Conservation (phyloP, 2,888 invertebrate species). For the Cyclophora punctaria region DNA sequence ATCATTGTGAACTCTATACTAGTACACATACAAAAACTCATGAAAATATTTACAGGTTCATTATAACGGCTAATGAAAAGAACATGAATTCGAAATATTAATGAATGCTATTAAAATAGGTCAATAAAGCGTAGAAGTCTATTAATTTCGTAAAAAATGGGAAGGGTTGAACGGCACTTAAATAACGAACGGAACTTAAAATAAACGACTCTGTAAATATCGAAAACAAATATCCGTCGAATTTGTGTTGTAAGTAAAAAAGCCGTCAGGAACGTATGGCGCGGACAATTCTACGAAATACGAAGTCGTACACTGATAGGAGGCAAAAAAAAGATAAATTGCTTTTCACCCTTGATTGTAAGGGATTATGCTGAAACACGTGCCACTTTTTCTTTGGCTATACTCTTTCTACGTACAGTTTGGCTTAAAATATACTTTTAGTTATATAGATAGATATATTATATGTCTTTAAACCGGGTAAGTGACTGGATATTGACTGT, state of each 20-base stretch:
- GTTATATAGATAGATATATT: constrained; percentile 7
- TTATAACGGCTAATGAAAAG: no score
- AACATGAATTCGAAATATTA: no score
- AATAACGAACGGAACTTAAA: no score
- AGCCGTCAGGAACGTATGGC: constrained; percentile 15
- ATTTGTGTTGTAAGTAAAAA: neutral
- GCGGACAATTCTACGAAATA: constrained; percentile 3
- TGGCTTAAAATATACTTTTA: constrained; percentile 4
- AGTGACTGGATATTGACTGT: constrained; percentile 12
- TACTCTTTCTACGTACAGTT: neutral
- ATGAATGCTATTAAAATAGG: no score
- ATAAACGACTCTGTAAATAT: no score
- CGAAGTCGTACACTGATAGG: neutral
- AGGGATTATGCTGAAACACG: constrained; percentile 8
- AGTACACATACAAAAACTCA: neutral
- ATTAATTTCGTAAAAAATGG: no score
- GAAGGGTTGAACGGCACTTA: no score
- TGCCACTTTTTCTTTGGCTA: constrained; percentile 7
- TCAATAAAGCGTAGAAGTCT: no score
- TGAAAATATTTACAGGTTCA: no score
- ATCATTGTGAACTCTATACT: neutral
- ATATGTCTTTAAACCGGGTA: constrained; percentile 3
- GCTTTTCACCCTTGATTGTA: constrained; percentile 10
- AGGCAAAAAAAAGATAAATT: constrained; percentile 16
- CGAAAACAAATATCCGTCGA: no score